Evolutionary conservation across 37 sponge, comb jelly and placozoan species (phyloP).

Genomic region (Eunapius fragilis): DNA sequence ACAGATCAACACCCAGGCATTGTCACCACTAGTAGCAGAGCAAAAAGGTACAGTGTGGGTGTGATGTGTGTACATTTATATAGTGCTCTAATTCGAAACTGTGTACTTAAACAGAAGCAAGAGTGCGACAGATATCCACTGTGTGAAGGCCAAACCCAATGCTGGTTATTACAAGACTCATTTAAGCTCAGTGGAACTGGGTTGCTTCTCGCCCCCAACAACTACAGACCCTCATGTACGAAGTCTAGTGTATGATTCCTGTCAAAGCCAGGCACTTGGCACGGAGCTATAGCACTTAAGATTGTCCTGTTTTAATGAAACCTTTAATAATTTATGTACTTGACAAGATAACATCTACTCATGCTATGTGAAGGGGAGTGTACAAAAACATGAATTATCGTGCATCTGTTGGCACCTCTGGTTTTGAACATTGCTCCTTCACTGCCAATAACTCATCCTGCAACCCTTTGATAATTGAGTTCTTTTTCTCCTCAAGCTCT

Average conservation of each 20-base stretch:
- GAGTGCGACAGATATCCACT: conserved; percentile 4
- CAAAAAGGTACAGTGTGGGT: background rate
- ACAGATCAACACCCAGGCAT: background rate
- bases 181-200: conserved; percentile 40
- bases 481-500: background rate
- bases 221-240: conserved; percentile 38
- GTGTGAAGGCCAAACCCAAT: background rate
- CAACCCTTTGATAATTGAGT: background rate
- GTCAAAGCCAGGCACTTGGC: conserved; percentile 24
- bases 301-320: conserved; percentile 5
- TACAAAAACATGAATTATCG: background rate
- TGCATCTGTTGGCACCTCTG: no score
- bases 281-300: conserved; percentile 35
- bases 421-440: background rate
- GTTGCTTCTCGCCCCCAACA: conserved; percentile 16
- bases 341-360: background rate
- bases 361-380: background rate
- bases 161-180: conserved; percentile 15
- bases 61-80: background rate
- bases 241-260: conserved; percentile 38
- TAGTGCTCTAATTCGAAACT: background rate
- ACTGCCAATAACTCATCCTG: background rate
- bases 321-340: background rate
- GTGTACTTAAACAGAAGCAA: background rate
- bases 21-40: no score